Evolutionary conservation across 2,113 vertebrate species (phyloP), one percentile per base, ranked within the genome.

Genomic region (Saimiri boliviensis): DNA sequence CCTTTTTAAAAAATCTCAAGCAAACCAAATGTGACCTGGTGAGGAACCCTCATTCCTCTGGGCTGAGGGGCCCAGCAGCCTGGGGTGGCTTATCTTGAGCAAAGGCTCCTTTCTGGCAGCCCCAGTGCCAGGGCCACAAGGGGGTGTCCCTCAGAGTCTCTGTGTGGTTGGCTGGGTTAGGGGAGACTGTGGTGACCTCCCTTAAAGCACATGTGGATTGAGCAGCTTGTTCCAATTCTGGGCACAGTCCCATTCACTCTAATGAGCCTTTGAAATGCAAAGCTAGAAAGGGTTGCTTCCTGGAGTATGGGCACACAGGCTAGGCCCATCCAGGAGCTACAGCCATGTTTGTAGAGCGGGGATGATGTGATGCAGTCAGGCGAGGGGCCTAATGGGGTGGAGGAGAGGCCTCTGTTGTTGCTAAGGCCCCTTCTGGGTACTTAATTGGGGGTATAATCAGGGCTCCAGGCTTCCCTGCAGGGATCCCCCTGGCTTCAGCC

Each of bases 141-240:
- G 70, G 47, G 35, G 37, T n/a, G 8, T 13, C 5, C 32, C 56
- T 19, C 56, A 0, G 30, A 90, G 77, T 32, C 77, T 76, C 52
- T 74, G 35, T 63, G 73, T 81, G 52, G 82, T 6, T 0, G 16
- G 19, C 32, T 40, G 82, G 45, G 66, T 13, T 3, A 40, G 70
- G 37, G 0, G 2, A 89, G 66, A 30, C 47, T 70, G 86, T 88
- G 23, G 21, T 8, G 40, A 47, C 42, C 56, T 82, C 81, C 80
- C 37, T 9, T 0, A 11, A 94, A 96, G 91, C 52, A 60, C 92
- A 91, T 83, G 52, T 89, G 94, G 89, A 47, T 37, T 40, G 45
- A 66, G 74, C 91, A 76, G 86, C 79, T 96, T 95, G 92, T 86
- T 97, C 79, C 74, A 89, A 52, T 91, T 88, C 79, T 91, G 91